Evolutionary conservation across 2,113 vertebrate species (phyloP).

Genomic region (Cairina moschata): DNA sequence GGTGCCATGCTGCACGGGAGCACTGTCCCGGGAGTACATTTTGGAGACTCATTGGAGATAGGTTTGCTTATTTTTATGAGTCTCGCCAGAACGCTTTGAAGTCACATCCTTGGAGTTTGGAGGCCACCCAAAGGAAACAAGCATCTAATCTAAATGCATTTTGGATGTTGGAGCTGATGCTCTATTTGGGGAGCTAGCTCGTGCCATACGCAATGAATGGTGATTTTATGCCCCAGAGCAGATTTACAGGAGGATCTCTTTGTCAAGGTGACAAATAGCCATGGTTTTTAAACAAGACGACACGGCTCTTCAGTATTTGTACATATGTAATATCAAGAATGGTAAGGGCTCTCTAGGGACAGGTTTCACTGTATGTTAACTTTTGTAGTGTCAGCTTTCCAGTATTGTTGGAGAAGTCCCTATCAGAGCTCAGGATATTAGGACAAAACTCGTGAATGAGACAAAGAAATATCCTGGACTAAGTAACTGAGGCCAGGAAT

Average conservation of each 20-base stretch:
- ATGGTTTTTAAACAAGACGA: background rate
- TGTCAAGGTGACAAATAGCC: background rate
- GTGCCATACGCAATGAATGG: background rate
- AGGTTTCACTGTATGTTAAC: slow-evolving; percentile 34
- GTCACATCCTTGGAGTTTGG: background rate
- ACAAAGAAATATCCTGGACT: background rate
- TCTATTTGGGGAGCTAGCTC: background rate
- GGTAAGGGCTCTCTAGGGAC: background rate
- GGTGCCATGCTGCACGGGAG: background rate
- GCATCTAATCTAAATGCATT: background rate
- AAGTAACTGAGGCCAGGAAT: background rate
- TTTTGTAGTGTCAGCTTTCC: background rate
- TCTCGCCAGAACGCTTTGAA: background rate
- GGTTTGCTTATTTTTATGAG: background rate
- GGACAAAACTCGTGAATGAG: background rate
- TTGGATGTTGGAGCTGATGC: background rate
- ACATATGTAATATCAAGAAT: background rate
- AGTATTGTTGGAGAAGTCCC: background rate
- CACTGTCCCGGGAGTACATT: background rate
- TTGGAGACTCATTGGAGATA: rapidly evolving
- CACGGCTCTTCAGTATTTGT: slow-evolving; percentile 6
- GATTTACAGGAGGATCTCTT: background rate
- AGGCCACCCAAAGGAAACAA: background rate
- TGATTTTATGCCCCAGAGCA: background rate
- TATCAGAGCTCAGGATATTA: background rate